phyloP scores from a whole-genome alignment of 2,797 vertebrate genomes.

The Acrossocheilus fasciatus region DNA sequence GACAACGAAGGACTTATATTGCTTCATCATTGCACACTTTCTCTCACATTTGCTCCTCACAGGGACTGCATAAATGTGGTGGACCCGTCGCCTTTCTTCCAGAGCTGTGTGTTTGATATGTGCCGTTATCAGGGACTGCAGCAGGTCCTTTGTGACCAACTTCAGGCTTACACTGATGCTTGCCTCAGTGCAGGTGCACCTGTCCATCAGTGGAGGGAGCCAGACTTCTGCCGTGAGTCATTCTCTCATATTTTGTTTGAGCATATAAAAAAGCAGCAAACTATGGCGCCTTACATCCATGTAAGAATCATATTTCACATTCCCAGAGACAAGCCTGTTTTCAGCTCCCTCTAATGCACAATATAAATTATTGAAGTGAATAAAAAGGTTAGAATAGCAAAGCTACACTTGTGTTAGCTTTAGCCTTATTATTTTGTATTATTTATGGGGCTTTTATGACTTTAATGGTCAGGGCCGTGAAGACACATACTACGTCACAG shows the following conservation, averaged over 20 bases:
- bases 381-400: background rate
- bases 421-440: background rate
- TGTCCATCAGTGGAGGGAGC: constrained; percentile 81
- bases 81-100: constrained; percentile 76
- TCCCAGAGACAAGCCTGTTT: background rate
- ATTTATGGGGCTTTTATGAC: constrained; percentile 3
- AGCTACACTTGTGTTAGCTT: background rate
- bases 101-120: constrained; percentile 84
- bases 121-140: constrained; percentile 79
- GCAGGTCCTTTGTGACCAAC: constrained; percentile 79
- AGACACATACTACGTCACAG: background rate
- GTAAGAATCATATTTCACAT: background rate
- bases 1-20: too few relatives aligned
- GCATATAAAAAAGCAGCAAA: background rate
- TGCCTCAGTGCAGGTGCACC: constrained; percentile 79
- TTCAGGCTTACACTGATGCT: constrained; percentile 81
- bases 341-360: constrained; percentile 11
- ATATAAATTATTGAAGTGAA: constrained; percentile 1
- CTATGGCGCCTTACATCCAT: background rate
- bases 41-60: constrained; percentile 24
- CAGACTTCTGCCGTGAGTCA: constrained; percentile 78
- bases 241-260: background rate
- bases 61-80: constrained; percentile 80
- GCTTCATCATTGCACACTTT: background rate
- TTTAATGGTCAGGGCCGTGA: background rate